Base-by-base conservation (phyloP, 2,113 vertebrate species). In the Neolamprologus hecqui region DNA sequence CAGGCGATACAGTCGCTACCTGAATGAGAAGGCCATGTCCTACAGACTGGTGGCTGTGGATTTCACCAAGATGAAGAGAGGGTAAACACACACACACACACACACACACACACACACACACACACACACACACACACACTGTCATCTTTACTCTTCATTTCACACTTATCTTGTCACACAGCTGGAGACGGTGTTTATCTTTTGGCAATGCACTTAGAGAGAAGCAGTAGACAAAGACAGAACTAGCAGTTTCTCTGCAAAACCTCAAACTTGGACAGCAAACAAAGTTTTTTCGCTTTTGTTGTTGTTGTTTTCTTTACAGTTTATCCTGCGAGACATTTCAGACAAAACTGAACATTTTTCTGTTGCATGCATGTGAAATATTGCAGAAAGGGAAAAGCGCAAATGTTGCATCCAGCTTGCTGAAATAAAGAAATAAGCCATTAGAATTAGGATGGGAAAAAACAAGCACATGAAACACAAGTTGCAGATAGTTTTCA, bases 61-160 rank as follows among this genome's bases (percentile, higher is more conserved):
- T 95, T 98, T 99, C 96, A 98, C 98, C 95, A 99, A 99, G 97
- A 97, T 97, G 97, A 99, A 98, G 94, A 96, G 97, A 92, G 98
- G 98, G 98, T 99, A 90, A 31, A 80, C 3, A 4, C 19, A 3
- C 33, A 80, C 49, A 6, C 17, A 19, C 45, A 17, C 17, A 49
- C 45, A 47, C 47, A n/a, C 49, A 53, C 49, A 51, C 49, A 11
- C 37, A 79, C 6, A 4, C 47, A 3, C 40, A 28, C 28, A 28
- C 26, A 26, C 26, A 28, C 49, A 53, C 49, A 51, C 49, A 12
- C 37, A 40, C 37, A 40, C 12, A 42, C 3, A 3, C 35, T 1
- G 12, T 8, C 54, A 57, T 14, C 54, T 57, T 57, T 57, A 57
- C 54, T 57, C 54, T 28, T 57, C 23, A 57, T 57, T 57, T 28